A percentile compares a stretch with the other conserved stretches of the same genome.
These are phyloP conservation scores for Galbula dea DNA, from an alignment of 2,113 vertebrate genomes.

Conservation along the genomic window DNA sequence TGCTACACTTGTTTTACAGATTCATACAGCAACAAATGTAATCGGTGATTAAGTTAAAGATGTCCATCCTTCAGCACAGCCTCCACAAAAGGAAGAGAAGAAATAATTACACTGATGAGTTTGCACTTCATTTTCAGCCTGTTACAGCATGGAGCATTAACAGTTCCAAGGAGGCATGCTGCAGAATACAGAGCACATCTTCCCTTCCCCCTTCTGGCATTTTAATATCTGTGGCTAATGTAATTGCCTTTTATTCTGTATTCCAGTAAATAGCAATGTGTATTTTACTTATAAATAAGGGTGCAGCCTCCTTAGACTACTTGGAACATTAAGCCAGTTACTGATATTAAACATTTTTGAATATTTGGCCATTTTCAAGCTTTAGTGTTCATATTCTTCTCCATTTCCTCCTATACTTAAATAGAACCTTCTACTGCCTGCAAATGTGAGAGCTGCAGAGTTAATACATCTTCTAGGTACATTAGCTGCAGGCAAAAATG, in stretches of 20 bases:
- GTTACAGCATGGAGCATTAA: slow-evolving; percentile 11
- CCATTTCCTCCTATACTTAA: not conserved
- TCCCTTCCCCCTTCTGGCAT: not conserved
- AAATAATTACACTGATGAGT: slow-evolving; percentile 34
- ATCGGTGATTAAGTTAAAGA: slow-evolving; percentile 35
- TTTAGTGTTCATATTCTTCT: not conserved
- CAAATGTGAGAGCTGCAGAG: not conserved
- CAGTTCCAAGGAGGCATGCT: not conserved
- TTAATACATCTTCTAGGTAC: slow-evolving; percentile 34
- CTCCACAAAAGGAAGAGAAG: slow-evolving; percentile 12
- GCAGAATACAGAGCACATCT: not conserved
- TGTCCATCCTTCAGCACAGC: not conserved
- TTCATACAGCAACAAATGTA: not conserved
- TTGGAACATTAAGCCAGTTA: not conserved
- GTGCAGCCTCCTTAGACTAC: not conserved
- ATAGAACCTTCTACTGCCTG: not conserved
- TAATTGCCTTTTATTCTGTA: not conserved
- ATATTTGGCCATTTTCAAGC: not conserved
- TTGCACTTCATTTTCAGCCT: slow-evolving; percentile 56
- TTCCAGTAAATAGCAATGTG: not conserved
- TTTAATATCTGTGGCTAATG: not conserved
- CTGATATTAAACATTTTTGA: not conserved
- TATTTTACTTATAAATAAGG: not conserved
- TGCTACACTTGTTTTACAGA: slow-evolving; percentile 14
- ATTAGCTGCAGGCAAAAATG: not conserved